Evolutionary conservation across 2,797 vertebrate genomes (phyloP), one percentile per base, ranked within the genome.

Genomic region (Toxotes lorentzi): DNA sequence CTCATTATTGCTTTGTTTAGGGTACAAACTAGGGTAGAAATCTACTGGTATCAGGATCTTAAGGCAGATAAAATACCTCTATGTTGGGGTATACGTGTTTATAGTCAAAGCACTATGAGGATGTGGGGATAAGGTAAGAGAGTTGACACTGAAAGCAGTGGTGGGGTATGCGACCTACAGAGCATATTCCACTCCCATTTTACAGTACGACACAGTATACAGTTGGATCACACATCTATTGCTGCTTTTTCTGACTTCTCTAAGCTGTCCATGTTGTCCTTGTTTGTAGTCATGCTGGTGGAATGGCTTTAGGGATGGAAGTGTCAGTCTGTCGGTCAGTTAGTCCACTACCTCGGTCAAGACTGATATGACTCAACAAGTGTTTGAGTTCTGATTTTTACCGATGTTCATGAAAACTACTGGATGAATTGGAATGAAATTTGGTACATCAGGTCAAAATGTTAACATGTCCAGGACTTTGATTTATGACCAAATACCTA

Each of bases 111-210:
- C 91, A 93, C 3, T 11, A 0, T 5, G 14, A 59, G 50, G 70
- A 85, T 71, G 61, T 73, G 81, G 80, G 82, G 73, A 45, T 56
- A 27, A 65, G 70, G 74, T 59, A 1, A 65, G 51, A 82, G 54
- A 90, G 90, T 92, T 91, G 87, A 94, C 82, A 94, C 63, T 90
- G 82, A 90, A 88, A 92, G 87, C 89, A 93, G 14, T 12, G 34
- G 7, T 47, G 41, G 60, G 50, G 24, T 70, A 68, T 45, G 45
- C 83, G 79, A 80, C 76, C 77, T 76, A 41, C 24, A 69, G 19
- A 81, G 17, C 8, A 56, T n/a, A 62, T 50, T 43, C 60, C 70
- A n/a, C 51, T 59, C 8, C 62, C 6, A 32, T 34, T n/a, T 72
- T 41, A 51, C 23, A 27, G 9, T 17, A 16, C 27, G 35, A 47